phyloP scores from a whole-genome alignment of 2,113 vertebrate species.

The Polypterus bichir region DNA sequence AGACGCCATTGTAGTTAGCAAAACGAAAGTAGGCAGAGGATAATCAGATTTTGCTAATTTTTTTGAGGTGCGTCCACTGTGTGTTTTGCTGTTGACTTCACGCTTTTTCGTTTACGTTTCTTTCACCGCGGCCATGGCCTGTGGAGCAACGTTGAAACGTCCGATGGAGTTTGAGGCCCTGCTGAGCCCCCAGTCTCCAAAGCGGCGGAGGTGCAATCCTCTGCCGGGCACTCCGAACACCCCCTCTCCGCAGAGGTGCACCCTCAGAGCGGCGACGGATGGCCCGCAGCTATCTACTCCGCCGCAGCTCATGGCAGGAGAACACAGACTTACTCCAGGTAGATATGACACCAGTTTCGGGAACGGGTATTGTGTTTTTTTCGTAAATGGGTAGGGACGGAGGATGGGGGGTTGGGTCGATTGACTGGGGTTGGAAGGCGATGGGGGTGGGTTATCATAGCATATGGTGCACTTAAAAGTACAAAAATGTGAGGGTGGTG shows the following conservation, averaged over 20 bases:
- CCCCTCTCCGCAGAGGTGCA: constrained; percentile 63
- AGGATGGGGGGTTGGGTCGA: neutral
- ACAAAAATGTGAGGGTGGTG: no score
- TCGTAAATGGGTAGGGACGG: neutral
- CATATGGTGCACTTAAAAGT: no score
- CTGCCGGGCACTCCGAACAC: constrained; percentile 58
- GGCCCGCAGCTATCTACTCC: constrained; percentile 49
- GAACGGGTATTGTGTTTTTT: neutral
- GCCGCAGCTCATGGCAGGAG: constrained; percentile 42
- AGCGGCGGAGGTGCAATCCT: constrained; percentile 73
- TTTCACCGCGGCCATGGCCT: constrained; percentile 52
- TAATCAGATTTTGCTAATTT: constrained; percentile 10
- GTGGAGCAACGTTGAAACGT: constrained; percentile 75
- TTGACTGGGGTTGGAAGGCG: neutral
- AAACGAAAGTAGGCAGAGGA: constrained; percentile 30
- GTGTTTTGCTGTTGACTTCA: neutral
- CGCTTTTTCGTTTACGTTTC: no score
- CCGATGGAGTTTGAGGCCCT: constrained; percentile 83
- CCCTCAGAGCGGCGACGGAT: constrained; percentile 52
- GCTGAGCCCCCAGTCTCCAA: constrained; percentile 75
- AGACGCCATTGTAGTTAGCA: constrained; percentile 37
- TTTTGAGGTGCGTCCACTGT: constrained; percentile 1
- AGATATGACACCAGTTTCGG: constrained; percentile 12
- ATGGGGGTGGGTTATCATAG: neutral
- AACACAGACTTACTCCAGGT: constrained; percentile 65